Evolutionary conservation across 2,113 vertebrate species (phyloP).

Genomic region (Macroglossus sobrinus): DNA sequence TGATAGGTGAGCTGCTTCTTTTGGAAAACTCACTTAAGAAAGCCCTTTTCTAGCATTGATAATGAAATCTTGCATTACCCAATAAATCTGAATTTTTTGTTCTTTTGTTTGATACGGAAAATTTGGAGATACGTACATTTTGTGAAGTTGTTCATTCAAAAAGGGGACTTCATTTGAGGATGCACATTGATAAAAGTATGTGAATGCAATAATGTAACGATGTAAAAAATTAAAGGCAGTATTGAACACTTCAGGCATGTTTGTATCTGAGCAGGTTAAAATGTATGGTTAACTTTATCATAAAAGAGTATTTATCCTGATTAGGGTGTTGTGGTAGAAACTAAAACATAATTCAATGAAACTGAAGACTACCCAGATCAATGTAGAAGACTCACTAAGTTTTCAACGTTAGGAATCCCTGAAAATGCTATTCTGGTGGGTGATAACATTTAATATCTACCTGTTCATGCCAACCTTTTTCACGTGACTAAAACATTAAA

Average conservation of each 20-base stretch:
- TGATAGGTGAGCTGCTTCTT: neutral
- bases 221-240: neutral
- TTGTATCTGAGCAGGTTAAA: neutral
- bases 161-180: neutral
- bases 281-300: neutral
- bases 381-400: neutral
- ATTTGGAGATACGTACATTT: neutral
- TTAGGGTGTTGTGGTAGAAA: neutral
- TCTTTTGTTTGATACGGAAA: neutral
- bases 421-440: neutral
- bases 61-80: neutral
- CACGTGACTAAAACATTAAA: neutral
- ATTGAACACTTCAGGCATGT: neutral
- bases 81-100: neutral
- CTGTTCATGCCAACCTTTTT: neutral
- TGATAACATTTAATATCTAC: neutral
- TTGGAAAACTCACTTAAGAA: neutral
- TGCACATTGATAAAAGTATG: neutral
- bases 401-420: neutral
- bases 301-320: neutral
- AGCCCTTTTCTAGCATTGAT: neutral
- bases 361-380: neutral
- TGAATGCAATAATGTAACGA: neutral
- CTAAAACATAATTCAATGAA: neutral
- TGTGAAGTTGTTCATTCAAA: neutral